phyloP scores from a whole-genome alignment of 1,140 invertebrate species.

The Drosophila truncata region DNA sequence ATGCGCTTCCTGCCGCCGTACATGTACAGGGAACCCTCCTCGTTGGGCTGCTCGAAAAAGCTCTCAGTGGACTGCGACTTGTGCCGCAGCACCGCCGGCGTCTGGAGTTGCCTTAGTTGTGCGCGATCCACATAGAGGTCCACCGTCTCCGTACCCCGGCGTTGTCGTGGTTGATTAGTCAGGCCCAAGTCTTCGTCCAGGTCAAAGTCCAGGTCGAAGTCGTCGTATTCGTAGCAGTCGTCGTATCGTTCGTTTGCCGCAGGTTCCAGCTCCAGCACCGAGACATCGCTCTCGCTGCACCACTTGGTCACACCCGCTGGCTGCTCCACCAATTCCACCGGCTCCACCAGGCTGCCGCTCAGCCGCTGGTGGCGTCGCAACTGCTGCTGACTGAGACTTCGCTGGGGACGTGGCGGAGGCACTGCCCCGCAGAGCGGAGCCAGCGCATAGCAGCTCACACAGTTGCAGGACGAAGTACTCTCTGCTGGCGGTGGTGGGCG shows the following conservation, averaged over 20 bases:
- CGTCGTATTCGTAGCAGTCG: slow-evolving; percentile 72
- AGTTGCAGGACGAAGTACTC: slow-evolving; percentile 63
- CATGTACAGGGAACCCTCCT: slow-evolving; percentile 81
- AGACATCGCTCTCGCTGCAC: slow-evolving; percentile 84
- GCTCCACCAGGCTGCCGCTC: slow-evolving; percentile 64
- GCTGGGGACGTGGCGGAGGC: slow-evolving; percentile 69
- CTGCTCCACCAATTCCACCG: slow-evolving; percentile 18
- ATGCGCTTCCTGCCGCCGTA: slow-evolving; percentile 80
- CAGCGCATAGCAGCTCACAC: slow-evolving; percentile 79
- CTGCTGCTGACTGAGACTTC: slow-evolving; percentile 80
- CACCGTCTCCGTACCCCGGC: slow-evolving; percentile 44
- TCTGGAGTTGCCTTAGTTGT: slow-evolving; percentile 60
- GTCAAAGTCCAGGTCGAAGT: slow-evolving; percentile 76
- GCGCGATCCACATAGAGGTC: slow-evolving; percentile 69
- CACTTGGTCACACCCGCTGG: slow-evolving; percentile 70
- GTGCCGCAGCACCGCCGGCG: slow-evolving; percentile 60
- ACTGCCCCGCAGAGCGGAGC: slow-evolving; percentile 75
- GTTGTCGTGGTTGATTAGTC: slow-evolving; percentile 39
- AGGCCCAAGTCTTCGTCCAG: slow-evolving; percentile 51
- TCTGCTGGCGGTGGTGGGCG: slow-evolving; percentile 34
- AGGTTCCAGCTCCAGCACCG: slow-evolving; percentile 71
- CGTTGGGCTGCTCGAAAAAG: slow-evolving; percentile 81
- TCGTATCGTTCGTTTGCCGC: slow-evolving; percentile 55
- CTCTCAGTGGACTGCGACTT: slow-evolving; percentile 82
- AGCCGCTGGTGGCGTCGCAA: slow-evolving; percentile 74